Evolutionary conservation across 2,797 vertebrate genomes (phyloP), one percentile per base, ranked within the genome.

Genomic region (Ceryle rudis): DNA sequence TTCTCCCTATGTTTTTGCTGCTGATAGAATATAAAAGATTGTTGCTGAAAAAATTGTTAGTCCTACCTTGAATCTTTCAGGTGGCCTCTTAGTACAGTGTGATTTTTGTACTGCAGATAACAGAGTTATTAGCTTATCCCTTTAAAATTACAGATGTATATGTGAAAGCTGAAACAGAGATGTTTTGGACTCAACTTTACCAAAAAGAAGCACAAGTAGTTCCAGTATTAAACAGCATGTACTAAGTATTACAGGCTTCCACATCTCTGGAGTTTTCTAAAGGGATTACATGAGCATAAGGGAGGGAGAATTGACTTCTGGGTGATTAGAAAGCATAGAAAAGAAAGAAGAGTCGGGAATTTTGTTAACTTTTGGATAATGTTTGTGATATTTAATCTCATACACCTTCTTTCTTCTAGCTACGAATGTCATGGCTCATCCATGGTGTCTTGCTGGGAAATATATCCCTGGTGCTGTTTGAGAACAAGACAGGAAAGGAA

Each of bases 401-500:
- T 74, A 25, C 95, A 31, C 91, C 94, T 33, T 96, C 23, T 96
- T 79, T 77, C 86, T 93, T 88, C 60, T 97, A 99, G 99, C 98
- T 99, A 55, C 98, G 98, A 31, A 99, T 99, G 98, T 98, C 98
- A 89, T 98, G 99, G 95, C 99, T 99, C 87, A 97, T 98, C 61
- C 98, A 93, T 4, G 99, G 99, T 66, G 91, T 95, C 47, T 97
- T 99, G 87, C 98, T 96, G 87, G 99, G 98, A 95, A 98, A 98
- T 6, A 92, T 99, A 46, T 99, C 99, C 57, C 95, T 99, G 93
- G 97, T 98, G 98, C 96, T 99, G 57, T 92, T 98, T 10, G 98
- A 99, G 95, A 99, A 99, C 97, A 98, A 98, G 93, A 99, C 99
- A 0, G 99, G 99, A 28, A 98, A 98, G 2, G 98, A 99, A 16